These are phyloP conservation scores for Moxostoma hubbsi DNA, from an alignment of 2,797 vertebrate species.

Conservation along the genomic window DNA sequence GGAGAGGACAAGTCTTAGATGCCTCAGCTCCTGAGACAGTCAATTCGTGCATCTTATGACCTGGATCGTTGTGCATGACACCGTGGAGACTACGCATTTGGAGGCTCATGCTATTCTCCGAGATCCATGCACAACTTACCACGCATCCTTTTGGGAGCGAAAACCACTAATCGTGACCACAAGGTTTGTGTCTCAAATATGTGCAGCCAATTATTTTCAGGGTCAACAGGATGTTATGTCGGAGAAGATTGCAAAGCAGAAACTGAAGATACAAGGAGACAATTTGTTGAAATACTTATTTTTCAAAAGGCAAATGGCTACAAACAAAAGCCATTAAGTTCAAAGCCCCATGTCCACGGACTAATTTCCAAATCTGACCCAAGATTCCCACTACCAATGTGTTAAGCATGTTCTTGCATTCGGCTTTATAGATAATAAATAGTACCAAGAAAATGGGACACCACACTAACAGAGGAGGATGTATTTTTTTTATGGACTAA, in stretches of 20 bases:
- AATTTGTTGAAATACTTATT: neutral
- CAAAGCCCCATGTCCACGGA: conserved; percentile 21
- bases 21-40: no score
- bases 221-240: neutral
- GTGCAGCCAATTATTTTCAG: conserved; percentile 1
- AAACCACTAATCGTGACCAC: no score
- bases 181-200: neutral
- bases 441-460: neutral
- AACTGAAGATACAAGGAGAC: neutral
- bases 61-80: no score
- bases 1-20: no score
- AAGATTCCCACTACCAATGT: neutral
- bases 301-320: neutral
- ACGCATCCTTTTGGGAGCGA: no score
- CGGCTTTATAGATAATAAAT: conserved; percentile 3
- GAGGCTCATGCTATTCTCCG: no score
- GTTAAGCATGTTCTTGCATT: conserved; percentile 14
- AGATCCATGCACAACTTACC: no score
- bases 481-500: conserved; percentile 3
- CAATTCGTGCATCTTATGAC: no score
- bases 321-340: conserved; percentile 17
- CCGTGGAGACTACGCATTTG: no score
- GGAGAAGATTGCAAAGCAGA: neutral
- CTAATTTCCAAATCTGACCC: neutral
- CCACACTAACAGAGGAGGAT: neutral